Conservation (phyloP, 53 echinoderm and acorn worm species). For the Astropecten irregularis region DNA sequence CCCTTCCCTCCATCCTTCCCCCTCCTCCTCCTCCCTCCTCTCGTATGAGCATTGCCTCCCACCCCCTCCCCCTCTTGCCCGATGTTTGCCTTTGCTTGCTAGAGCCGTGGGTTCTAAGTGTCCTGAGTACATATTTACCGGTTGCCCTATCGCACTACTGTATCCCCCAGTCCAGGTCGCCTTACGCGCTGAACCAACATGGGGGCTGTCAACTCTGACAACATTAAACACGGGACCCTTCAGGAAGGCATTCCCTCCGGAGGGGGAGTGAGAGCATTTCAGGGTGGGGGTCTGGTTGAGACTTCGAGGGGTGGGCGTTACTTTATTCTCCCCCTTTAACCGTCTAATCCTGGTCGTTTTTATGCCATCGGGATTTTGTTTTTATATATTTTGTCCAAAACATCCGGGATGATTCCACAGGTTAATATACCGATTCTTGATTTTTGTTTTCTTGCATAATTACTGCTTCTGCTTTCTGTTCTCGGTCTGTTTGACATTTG, state of each 20-base stretch:
- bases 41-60: not conserved
- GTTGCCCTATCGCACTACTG: constrained; percentile 41
- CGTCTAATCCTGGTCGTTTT: too few species aligned
- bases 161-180: constrained; percentile 28
- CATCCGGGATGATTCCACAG: too few species aligned
- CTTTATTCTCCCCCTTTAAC: too few species aligned
- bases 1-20: not conserved
- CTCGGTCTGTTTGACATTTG: too few species aligned
- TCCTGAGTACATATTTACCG: constrained; percentile 48
- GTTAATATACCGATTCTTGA: too few species aligned
- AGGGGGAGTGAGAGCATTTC: not conserved
- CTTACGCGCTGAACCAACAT: constrained; percentile 47
- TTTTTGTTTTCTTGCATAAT: too few species aligned
- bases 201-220: constrained; percentile 36
- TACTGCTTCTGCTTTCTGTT: too few species aligned
- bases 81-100: constrained; percentile 46
- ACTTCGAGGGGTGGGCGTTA: not conserved
- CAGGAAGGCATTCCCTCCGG: not conserved
- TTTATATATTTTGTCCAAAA: too few species aligned
- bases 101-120: constrained; percentile 37
- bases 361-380: too few species aligned
- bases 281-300: not conserved
- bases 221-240: constrained; percentile 13
- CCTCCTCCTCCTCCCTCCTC: not conserved
- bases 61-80: not conserved